phyloP scores from a whole-genome alignment of 2,113 vertebrate genomes.

The Tricholaema leucomelas region DNA sequence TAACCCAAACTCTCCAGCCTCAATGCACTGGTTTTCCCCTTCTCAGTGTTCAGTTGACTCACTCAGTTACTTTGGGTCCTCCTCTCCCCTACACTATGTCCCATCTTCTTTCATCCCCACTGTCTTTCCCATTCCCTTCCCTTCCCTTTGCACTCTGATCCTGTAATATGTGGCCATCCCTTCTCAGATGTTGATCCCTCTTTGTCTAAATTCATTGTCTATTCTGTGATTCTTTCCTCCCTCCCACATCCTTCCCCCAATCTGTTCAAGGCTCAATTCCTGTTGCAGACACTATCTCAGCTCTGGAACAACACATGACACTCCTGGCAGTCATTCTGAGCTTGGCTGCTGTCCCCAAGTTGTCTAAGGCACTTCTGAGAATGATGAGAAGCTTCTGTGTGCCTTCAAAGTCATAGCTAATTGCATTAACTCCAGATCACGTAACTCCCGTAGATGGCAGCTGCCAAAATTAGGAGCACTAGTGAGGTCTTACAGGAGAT shows the following conservation, averaged over 20 bases:
- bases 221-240: neutral
- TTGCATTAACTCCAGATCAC: slow-evolving; percentile 59
- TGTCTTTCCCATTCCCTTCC: neutral
- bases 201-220: neutral
- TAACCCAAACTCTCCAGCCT: neutral
- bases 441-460: slow-evolving; percentile 53
- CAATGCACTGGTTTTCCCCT: neutral
- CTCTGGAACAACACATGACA: slow-evolving; percentile 53
- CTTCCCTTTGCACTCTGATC: neutral
- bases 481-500: slow-evolving; percentile 22
- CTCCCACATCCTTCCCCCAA: neutral
- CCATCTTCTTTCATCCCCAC: neutral
- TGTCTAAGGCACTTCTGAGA: slow-evolving; percentile 58
- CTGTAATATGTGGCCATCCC: neutral
- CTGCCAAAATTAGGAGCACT: slow-evolving; percentile 54
- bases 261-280: slow-evolving; percentile 29
- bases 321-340: slow-evolving; percentile 51
- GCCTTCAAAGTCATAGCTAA: slow-evolving; percentile 64
- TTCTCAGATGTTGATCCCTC: neutral
- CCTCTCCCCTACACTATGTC: rapidly evolving
- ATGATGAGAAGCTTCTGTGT: slow-evolving; percentile 65
- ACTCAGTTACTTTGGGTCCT: neutral
- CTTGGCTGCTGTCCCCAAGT: slow-evolving; percentile 64
- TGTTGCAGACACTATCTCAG: slow-evolving; percentile 22
- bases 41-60: neutral